A percentile compares a stretch with the other conserved stretches of the same genome.
phyloP scores from a whole-genome alignment of 2,797 vertebrate genomes.

The Momotus momota region DNA sequence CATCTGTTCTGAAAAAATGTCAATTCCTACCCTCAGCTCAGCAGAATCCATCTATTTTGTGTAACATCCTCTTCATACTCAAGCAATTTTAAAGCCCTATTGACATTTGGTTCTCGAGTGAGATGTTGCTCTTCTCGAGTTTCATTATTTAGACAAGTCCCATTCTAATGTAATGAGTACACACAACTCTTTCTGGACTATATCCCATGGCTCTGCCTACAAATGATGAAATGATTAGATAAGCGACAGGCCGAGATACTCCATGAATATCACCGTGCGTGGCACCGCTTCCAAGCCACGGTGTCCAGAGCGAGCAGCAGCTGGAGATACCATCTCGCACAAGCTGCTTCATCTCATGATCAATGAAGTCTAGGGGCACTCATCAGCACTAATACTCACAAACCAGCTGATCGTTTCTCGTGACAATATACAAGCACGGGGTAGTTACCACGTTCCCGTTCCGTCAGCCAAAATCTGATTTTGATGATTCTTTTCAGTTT shows the following conservation, averaged over 20 bases:
- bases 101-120: background rate
- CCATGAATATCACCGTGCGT: background rate
- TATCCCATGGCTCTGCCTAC: background rate
- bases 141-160: background rate
- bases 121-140: background rate
- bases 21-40: conserved; percentile 30
- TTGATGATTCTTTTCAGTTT: background rate
- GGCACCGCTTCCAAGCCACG: background rate
- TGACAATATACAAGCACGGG: background rate
- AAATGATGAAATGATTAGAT: background rate
- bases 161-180: background rate
- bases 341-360: background rate
- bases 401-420: rapidly evolving
- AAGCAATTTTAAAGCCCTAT: background rate
- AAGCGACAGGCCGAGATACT: background rate
- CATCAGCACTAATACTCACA: background rate
- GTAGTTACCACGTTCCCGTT: background rate
- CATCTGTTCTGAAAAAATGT: conserved; percentile 43
- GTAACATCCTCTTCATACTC: background rate
- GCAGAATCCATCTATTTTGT: conserved; percentile 18
- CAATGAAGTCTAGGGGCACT: background rate
- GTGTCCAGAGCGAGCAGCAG: background rate
- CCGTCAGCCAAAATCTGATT: background rate
- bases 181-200: background rate
- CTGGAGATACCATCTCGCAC: background rate